Evolutionary conservation across 2,888 invertebrate species (phyloP).

Genomic region (Malachius bipustulatus): DNA sequence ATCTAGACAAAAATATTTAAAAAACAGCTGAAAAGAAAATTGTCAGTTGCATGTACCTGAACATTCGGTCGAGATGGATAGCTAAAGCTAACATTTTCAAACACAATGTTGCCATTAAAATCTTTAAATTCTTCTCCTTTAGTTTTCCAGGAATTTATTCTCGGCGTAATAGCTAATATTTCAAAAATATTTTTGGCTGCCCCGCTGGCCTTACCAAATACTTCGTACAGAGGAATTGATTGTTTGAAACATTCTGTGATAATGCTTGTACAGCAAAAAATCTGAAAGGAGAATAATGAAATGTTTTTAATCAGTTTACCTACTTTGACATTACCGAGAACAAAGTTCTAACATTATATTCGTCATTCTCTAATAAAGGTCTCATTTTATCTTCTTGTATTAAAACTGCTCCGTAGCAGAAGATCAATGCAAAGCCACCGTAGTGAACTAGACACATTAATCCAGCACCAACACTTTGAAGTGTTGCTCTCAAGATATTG

Average conservation of each 20-base stretch:
- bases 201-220: constrained; percentile 67
- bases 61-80: constrained; percentile 73
- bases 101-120: constrained; percentile 55
- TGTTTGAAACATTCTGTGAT: constrained; percentile 72
- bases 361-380: too few species aligned
- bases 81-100: constrained; percentile 61
- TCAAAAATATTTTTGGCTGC: constrained; percentile 66
- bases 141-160: constrained; percentile 57
- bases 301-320: too few species aligned
- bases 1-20: too few species aligned
- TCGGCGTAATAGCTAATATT: constrained; percentile 62
- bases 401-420: constrained; percentile 70
- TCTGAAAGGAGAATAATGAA: too few species aligned
- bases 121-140: constrained; percentile 46
- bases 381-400: constrained; percentile 46
- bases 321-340: too few species aligned
- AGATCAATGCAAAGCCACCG: constrained; percentile 63
- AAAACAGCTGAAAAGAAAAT: too few species aligned
- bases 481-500: constrained; percentile 57
- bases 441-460: constrained; percentile 67
- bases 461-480: constrained; percentile 59
- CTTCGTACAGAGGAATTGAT: constrained; percentile 69
- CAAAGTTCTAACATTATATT: too few species aligned
- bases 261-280: constrained; percentile 67
- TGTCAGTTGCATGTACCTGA: constrained; percentile 48